Evolutionary conservation across 2,888 invertebrate genomes (phyloP), one percentile per base, ranked within the genome.

Genomic region (Stenurella melanura): DNA sequence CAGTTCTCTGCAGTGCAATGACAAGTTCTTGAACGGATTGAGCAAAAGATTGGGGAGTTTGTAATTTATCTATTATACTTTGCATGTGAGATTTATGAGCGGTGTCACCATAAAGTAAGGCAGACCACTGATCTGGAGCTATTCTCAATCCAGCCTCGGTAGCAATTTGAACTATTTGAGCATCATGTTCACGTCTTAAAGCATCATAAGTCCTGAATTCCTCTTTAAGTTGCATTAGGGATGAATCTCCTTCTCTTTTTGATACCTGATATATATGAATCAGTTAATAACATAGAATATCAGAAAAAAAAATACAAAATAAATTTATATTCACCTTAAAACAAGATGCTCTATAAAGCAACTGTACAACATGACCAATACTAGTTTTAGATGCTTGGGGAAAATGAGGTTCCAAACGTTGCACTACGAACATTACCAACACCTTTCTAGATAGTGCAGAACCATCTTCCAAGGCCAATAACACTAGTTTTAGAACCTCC

Each of bases 31-130:
- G 96, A 0, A 98, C 96, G 30, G 96, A 96, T 89, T 95, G 95
- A 12, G 95, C 94, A 90, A 98, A 98, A 0, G 97, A 96, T 87
- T 96, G 96, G 0, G 98, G 97, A 9, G 97, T 97, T 90, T 98
- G 98, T 77, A 98, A 90, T 91, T 98, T 96, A 88, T 97, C 97
- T 85, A 95, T 94, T 83, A 95, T 95, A 86, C 95, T 95, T 90
- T 99, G 99, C 98, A 99, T 99, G 88, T 99, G 98, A 10, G 97
- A 97, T 87, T 98, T 98, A 88, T 98, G 98, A 5, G 94, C 93
- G 0, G 96, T 95, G 88, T 99, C 99, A 0, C 99, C 99, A 87
- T 99, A 99, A 0, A 99, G 90, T 64, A 99, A 90, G 0, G 98
- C 96, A 1, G 98, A 98, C 99, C 99, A 99, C 88, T 99, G 98